These are phyloP conservation scores for Sapajus apella DNA, from an alignment of 2,113 vertebrate species.

Conservation along the genomic window DNA sequence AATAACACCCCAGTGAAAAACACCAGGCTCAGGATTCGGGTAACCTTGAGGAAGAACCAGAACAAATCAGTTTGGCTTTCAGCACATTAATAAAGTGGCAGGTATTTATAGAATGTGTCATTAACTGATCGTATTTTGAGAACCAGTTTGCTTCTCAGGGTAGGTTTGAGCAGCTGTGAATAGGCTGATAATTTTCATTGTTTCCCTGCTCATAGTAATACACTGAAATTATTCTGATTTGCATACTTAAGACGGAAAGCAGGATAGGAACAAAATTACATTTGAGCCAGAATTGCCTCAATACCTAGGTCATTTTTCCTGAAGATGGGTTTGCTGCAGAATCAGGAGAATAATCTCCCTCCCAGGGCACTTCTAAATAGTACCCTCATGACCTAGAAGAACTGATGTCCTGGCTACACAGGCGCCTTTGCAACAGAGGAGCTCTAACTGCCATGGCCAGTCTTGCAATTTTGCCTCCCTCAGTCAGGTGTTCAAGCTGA, in stretches of 20 bases:
- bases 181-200: background rate
- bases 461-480: background rate
- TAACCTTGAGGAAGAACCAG: conserved; percentile 31
- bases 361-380: background rate
- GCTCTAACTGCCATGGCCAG: background rate
- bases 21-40: background rate
- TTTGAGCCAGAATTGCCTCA: background rate
- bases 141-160: conserved; percentile 43
- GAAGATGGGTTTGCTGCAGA: background rate
- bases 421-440: background rate
- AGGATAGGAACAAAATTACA: background rate
- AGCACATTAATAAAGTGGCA: conserved; percentile 46
- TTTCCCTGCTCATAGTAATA: background rate
- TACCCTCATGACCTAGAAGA: background rate
- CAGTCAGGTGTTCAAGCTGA: background rate
- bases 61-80: conserved; percentile 44
- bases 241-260: background rate
- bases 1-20: conserved; percentile 31
- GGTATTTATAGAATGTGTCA: conserved; percentile 48
- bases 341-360: background rate
- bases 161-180: conserved; percentile 21
- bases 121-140: conserved; percentile 45
- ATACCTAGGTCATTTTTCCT: background rate
- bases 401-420: background rate
- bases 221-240: background rate